Evolutionary conservation across 2,797 vertebrate species (phyloP), one percentile per base, ranked within the genome.

Genomic region (Nasua narica): DNA sequence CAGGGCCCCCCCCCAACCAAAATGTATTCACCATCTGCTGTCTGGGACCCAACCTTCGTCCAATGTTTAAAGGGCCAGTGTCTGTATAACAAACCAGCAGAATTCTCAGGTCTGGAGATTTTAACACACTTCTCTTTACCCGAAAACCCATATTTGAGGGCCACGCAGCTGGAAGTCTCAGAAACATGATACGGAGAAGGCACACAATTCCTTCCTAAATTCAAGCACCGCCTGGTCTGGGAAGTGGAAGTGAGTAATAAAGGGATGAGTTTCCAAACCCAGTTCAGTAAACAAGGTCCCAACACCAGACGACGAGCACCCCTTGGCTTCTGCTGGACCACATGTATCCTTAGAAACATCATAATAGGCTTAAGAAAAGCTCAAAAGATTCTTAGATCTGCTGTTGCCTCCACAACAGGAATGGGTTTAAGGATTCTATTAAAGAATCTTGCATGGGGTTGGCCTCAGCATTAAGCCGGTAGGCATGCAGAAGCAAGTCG

Each of bases 301-400:
- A 10, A 37, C 23, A 60, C 78, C 29, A 95, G 50, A 60, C 76
- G 76, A 5, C 16, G 15, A n/a, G 40, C 46, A 70, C 70, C 78
- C 23, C 67, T 94, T 67, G 74, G 74, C 58, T 90, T 97, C 82
- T 94, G 81, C 58, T 85, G 89, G 87, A 72, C 90, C 95, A 58
- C 91, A 96, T 98, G 98, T 43, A 43, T 98, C 98, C 98, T 98
- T 98, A 98, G 98, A 98, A 98, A 98, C 98, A 95, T 90, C 91
- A 52, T 67, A 79, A 94, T 35, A 92, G 77, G 60, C 23, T 76
- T 93, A 90, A 78, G 67, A 94, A 87, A 94, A 72, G 35, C 91
- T 50, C 2, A 0, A n/a, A 48, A 69, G 84, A 90, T 62, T 82
- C 76, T 91, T 72, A 35, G 77, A 87, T 88, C 76, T 48, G 23